Base-by-base conservation (phyloP, 2,113 vertebrate species). In the Oreochromis niloticus region DNA sequence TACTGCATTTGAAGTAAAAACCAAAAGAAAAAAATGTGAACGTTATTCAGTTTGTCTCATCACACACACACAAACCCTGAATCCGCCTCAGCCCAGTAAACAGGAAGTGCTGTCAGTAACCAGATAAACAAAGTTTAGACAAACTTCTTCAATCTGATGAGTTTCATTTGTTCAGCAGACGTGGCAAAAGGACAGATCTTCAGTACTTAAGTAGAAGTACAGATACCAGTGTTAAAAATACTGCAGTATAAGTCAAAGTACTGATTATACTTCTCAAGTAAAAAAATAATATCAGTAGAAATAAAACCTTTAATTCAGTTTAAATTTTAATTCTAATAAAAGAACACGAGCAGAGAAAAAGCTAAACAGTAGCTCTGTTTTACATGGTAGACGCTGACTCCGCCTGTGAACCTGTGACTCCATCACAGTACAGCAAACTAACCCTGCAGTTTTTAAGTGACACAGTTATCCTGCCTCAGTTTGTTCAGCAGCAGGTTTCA, bases 301-400 rank as follows among this genome's bases (percentile, higher is more conserved):
- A 22, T 22, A 22, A 22, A 22, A 22, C 22, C 22, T 22, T 22
- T 22, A 27, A 59, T 0, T 30, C 56, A 30, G 56, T 59, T 16
- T 5, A 59, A 59, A 59, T 59, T 8, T 5, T 59, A 30, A 30
- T 30, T 59, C 3, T 30, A 59, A 59, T 59, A 7, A 30, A 59
- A 9, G 56, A 59, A 59, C 7, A 59, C 27, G 7, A 59, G 24
- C 24, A 59, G 24, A 59, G 56, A 16, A 59, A 0, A 59, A 30
- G 27, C 16, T 9, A 59, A 30, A 59, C 24, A 3, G 48, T 16
- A 50, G 48, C 48, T 46, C 13, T 52, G 46, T 17, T 50, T 48
- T 17, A 27, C 55, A 27, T 27, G 55, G 55, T 27, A 57, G 5
- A 22, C 5, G 4, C 12, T 0, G 24, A 57, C 55, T 1, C 24